These are phyloP conservation scores for Artibeus jamaicensis DNA, from an alignment of 2,797 vertebrate species.

Conservation along the genomic window DNA sequence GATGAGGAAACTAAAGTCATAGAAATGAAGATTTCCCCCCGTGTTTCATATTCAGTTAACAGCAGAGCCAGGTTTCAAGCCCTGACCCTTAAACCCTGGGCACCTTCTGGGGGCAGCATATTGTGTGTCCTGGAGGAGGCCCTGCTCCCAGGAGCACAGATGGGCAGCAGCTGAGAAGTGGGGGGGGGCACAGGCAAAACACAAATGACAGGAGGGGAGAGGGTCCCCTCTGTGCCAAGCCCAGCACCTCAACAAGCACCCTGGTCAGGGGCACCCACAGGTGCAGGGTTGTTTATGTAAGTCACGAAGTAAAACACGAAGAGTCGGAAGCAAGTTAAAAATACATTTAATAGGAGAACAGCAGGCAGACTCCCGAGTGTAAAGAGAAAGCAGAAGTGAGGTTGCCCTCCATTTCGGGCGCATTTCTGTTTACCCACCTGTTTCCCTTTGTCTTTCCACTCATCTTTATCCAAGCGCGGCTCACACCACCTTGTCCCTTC, in stretches of 20 bases:
- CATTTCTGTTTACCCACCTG: not conserved
- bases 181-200: no score
- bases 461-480: not conserved
- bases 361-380: not conserved
- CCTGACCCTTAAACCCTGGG: not conserved
- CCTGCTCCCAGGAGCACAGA: not conserved
- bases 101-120: rapidly evolving
- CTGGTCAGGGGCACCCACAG: not conserved
- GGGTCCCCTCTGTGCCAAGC: rapidly evolving
- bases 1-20: not conserved
- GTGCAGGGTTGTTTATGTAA: not conserved
- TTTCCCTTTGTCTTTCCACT: no score
- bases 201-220: no score
- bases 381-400: not conserved
- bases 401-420: rapidly evolving
- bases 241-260: rapidly evolving
- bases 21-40: not conserved
- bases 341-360: not conserved
- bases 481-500: rapidly evolving
- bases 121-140: rapidly evolving
- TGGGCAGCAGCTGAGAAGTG: no score
- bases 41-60: no score
- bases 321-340: not conserved
- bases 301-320: rapidly evolving
- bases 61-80: not conserved